phyloP scores from a whole-genome alignment of 2,888 invertebrate genomes.

The Brachypterus glaber region DNA sequence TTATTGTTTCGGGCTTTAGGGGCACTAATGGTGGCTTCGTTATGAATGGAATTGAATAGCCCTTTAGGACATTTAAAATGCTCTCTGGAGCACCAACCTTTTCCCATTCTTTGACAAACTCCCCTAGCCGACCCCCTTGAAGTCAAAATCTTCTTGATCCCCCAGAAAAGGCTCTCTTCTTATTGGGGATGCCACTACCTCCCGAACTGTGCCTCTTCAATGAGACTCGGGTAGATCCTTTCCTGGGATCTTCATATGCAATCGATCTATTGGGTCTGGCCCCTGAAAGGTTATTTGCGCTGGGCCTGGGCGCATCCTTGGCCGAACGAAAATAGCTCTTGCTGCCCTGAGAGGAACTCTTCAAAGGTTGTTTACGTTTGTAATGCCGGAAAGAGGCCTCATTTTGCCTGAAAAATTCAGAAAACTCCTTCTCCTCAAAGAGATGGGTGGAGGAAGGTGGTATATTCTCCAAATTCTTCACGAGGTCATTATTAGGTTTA shows the following conservation, averaged over 20 bases:
- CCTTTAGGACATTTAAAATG: slow-evolving; percentile 13
- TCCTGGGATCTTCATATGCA: too few relatives aligned
- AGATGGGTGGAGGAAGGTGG: slow-evolving; percentile 11
- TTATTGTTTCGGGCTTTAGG: neutral
- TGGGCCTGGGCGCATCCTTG: too few relatives aligned
- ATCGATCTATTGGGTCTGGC: too few relatives aligned
- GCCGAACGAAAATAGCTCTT: too few relatives aligned
- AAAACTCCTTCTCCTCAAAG: slow-evolving; percentile 9
- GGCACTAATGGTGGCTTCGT: slow-evolving; percentile 9
- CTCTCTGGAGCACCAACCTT: slow-evolving; percentile 10
- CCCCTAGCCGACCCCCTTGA: slow-evolving; percentile 10
- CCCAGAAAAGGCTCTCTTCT: too few relatives aligned
- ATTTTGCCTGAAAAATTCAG: slow-evolving; percentile 10
- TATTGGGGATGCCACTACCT: too few relatives aligned
- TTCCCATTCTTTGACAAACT: slow-evolving; percentile 11
- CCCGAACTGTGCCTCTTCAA: too few relatives aligned
- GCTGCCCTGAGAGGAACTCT: too few relatives aligned
- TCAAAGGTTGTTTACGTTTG: too few relatives aligned
- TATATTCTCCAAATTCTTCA: slow-evolving; percentile 6
- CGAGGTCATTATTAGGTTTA: slow-evolving; percentile 7
- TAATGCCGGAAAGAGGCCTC: slow-evolving; percentile 1
- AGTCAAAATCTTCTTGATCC: too few relatives aligned
- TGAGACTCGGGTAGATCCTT: too few relatives aligned
- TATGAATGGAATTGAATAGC: slow-evolving; percentile 16
- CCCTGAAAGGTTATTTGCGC: too few relatives aligned